A percentile compares a stretch with the other conserved stretches of the same genome.
Evolutionary conservation across 2,888 invertebrate species (phyloP).

Genomic region (Endomychus coccineus): DNA sequence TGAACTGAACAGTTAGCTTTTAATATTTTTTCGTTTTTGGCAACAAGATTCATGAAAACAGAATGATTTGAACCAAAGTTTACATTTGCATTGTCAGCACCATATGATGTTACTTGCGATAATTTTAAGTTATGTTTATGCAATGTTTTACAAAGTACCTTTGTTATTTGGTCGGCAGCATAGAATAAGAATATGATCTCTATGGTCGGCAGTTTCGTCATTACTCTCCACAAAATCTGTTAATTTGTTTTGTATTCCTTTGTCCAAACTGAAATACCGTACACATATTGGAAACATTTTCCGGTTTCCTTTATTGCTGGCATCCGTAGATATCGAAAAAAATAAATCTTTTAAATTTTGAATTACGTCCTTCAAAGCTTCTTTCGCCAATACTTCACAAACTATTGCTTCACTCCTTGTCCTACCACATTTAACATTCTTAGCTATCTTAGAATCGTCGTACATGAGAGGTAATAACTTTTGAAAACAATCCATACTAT

Average conservation of each 20-base stretch:
- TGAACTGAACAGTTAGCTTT: conserved; percentile 11
- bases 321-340: conserved; percentile 11
- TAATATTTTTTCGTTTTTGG: conserved; percentile 4
- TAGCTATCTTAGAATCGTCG: conserved; percentile 15
- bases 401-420: conserved; percentile 3
- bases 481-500: conserved; percentile 16
- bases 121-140: conserved; percentile 5
- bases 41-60: conserved; percentile 2
- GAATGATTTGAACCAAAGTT: conserved; percentile 11
- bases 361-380: conserved; percentile 2
- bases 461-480: conserved; percentile 16
- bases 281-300: conserved; percentile 10
- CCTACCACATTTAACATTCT: conserved; percentile 12
- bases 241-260: conserved; percentile 7
- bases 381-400: conserved; percentile 1
- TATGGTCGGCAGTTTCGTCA: conserved; percentile 11
- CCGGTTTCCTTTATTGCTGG: conserved; percentile 11
- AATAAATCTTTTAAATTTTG: conserved; percentile 2
- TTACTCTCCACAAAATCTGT: conserved; percentile 7
- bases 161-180: conserved; percentile 5
- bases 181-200: too few relatives aligned
- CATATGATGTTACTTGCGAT: conserved; percentile 4
- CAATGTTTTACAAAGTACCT: conserved; percentile 3
- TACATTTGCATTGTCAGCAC: conserved; percentile 11
- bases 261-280: conserved; percentile 5